phyloP scores from a whole-genome alignment of 2,797 vertebrate genomes.

The Helostoma temminkii region DNA sequence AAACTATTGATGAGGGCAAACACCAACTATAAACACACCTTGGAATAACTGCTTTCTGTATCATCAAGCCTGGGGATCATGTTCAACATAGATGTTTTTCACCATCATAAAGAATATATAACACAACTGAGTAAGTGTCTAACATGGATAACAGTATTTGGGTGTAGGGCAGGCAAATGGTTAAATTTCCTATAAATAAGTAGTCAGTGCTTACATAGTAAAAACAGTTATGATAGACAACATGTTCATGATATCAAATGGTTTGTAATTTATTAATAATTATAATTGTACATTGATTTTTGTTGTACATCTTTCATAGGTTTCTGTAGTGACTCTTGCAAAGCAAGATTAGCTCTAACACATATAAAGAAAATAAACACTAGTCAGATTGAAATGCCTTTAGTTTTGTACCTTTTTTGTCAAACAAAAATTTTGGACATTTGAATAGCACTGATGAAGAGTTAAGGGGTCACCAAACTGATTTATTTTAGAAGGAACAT shows the following conservation, averaged over 20 bases:
- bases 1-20: constrained; percentile 4
- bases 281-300: background rate
- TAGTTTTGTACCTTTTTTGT: background rate
- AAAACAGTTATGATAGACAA: background rate
- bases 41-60: background rate
- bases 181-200: constrained; percentile 5
- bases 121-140: background rate
- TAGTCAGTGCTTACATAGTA: constrained; percentile 20
- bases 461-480: background rate
- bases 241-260: background rate
- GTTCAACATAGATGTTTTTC: no score
- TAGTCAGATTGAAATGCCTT: no score
- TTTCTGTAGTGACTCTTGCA: background rate
- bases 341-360: background rate
- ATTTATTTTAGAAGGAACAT: background rate
- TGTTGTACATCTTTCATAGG: background rate
- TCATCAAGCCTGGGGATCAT: background rate
- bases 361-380: background rate
- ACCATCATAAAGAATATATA: background rate
- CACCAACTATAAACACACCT: constrained; percentile 2
- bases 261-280: background rate
- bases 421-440: background rate
- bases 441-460: background rate
- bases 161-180: background rate
- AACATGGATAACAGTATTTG: background rate